Evolutionary conservation across 1,140 invertebrate genomes (phyloP), one percentile per base, ranked within the genome.

Genomic region (Andricus grossulariae): DNA sequence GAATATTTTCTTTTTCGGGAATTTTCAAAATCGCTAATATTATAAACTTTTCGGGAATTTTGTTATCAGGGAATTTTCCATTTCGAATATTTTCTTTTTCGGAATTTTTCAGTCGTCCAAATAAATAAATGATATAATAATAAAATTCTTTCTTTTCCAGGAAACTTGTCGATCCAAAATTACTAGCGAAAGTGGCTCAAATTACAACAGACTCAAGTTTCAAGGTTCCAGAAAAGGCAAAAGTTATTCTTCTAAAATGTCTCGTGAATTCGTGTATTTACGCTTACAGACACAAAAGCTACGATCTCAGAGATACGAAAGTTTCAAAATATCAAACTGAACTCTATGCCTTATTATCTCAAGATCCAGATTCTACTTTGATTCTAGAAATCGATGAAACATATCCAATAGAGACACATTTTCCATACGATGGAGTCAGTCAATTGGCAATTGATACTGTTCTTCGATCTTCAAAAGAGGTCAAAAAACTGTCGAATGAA

Each of bases 181-280:
- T 84, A 1, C 45, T 87, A 32, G 80, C 82, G n/a, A 89, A 87
- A 77, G 70, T 88, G n/a, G 86, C 87, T 19, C 82, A 85, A 21
- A 71, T 85, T 8, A 78, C 89, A 21, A 75, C 76, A 25, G 80
- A 75, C 7, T 71, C 80, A 32, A n/a, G 73, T 57, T 0, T 50
- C 1, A 18, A 76, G 49, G 16, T 85, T 50, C 83, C 87, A 8
- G 66, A 72, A 8, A 78, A 76, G 66, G 25, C 86, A 50, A 86
- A 79, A 82, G 82, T 84, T 71, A 39, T 84, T 11, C 78, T 88
- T 8, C 66, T 89, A 3, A 90, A 90, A 75, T 90, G 88, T 60
- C 57, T 90, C 39, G 83, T 83, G 2, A 89, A 90, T 77, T 88
- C 87, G 51, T 89, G 88, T 60, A 72, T 86, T 2, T 76, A 86